Base-by-base conservation (phyloP, 1,140 invertebrate species). In the Calliphora vicina region DNA sequence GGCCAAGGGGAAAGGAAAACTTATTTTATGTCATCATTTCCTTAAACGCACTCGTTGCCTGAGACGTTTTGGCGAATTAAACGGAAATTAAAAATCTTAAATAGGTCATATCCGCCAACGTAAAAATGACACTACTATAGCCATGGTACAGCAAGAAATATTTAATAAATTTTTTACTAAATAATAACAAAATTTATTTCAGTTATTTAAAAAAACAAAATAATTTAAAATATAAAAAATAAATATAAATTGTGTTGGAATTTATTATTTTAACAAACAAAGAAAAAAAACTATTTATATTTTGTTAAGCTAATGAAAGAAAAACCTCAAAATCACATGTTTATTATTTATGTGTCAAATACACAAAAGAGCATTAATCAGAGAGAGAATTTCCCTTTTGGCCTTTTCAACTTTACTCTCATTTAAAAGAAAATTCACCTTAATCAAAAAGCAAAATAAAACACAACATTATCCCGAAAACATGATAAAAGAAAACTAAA, bases 261-360 rank as follows among this genome's bases (percentile, higher is more conserved):
- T n/a, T n/a, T n/a, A n/a, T n/a, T n/a, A n/a, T n/a, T n/a, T n/a
- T n/a, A 35, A 35, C 5, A 5, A 5, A 35, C 1, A 35, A 35
- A 13, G 71, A 73, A 73, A 27, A 73, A 73, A 13, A 73, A 29
- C 1, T 45, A 45, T 45, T 50, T 10, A 50, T 3, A 50, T 0
- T 50, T 50, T 50, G 3, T 50, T 17, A 10, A 50, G 45, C 15
- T 50, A 50, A 12, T 43, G 42, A 43, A 50, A 5, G 13, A 78
- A 67, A 67, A 23, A 25, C 20, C 20, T 45, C 35, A 43, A 45
- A 78, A 78, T 78, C 74, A 78, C 74, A 78, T 78, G 74, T 78
- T 78, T 78, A 43, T 78, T 78, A 43, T 78, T 78, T 78, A 78
- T 78, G 20, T 78, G 74, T 78, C 74, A 78, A 74, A 74, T 74